phyloP scores from a whole-genome alignment of 92 coral and sea anemone genomes.

The Phymanthus crucifer region DNA sequence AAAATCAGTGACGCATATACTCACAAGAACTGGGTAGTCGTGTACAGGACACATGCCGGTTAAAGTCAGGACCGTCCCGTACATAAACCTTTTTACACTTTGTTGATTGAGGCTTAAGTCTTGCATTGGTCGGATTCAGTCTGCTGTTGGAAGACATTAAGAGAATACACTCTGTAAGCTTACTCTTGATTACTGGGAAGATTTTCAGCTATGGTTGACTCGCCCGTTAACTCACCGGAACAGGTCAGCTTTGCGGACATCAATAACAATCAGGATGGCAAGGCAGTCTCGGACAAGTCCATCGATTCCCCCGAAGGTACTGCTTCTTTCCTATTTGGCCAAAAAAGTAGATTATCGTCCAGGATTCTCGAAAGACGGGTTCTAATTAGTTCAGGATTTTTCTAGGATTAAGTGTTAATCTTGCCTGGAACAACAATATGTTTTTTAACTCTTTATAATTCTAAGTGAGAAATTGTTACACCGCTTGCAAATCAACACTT shows the following conservation, averaged over 20 bases:
- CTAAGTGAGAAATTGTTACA: slow-evolving; percentile 76
- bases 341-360: slow-evolving; percentile 80
- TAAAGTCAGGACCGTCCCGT: slow-evolving; percentile 30
- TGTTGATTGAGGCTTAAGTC: slow-evolving; percentile 59
- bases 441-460: slow-evolving; percentile 93
- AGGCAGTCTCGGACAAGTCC: slow-evolving; percentile 66
- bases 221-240: slow-evolving; percentile 82
- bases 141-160: slow-evolving; percentile 22
- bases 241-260: slow-evolving; percentile 58
- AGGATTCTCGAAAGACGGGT: slow-evolving; percentile 89
- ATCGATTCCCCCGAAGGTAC: slow-evolving; percentile 86
- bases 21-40: slow-evolving; percentile 47
- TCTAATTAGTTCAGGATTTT: slow-evolving; percentile 97
- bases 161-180: slow-evolving; percentile 40
- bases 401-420: slow-evolving; percentile 99
- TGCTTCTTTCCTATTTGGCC: slow-evolving; percentile 49
- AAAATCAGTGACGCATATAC: slow-evolving; percentile 86
- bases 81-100: slow-evolving; percentile 37
- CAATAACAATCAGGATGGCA: slow-evolving; percentile 73
- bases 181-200: slow-evolving; percentile 33
- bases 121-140: slow-evolving; percentile 33
- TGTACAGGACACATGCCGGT: slow-evolving; percentile 66
- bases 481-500: slow-evolving; percentile 51
- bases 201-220: slow-evolving; percentile 51
- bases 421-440: slow-evolving; percentile 99